Evolutionary conservation across 2,113 vertebrate genomes (phyloP), one percentile per base, ranked within the genome.

Genomic region (Oceanites oceanicus): DNA sequence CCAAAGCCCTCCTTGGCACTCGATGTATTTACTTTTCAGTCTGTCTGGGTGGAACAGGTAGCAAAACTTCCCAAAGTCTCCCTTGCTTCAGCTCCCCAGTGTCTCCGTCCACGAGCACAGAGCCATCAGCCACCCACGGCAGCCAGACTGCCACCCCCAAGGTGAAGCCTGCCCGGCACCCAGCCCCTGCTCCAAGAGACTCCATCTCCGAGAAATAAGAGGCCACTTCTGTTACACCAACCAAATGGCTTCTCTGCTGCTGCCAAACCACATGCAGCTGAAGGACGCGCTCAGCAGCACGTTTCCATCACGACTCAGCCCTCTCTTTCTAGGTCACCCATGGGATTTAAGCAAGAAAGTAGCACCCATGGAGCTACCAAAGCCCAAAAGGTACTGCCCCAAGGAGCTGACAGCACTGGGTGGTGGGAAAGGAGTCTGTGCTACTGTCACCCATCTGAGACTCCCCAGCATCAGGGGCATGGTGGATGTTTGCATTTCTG

Each of bases 51-150:
- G 38, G 53, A 91, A 38, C 11, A 65, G 56, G 66, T 42, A 29
- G 11, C 32, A 40, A 34, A 34, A 74, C 71, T 67, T 91, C 70
- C 61, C 52, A 34, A 16, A 40, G 7, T n/a, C 44, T 62, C 19
- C 29, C 17, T 68, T 34, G 18, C 23, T 92, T 56, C 22, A 82
- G 74, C 32, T 49, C 40, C 56, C 3, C 10, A 32, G 30, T 34
- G 50, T 27, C n/a, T 63, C 42, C 47, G 45, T 27, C 27, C 36
- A 2, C 2, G 17, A 78, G 32, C 9, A 49, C 56, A 52, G 53
- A 77, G 0, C 42, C 30, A 1, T 9, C 11, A 73, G 75, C 27
- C 2, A 1, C 26, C 56, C n/a, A 26, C 1, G 4, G 47, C 61
- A 66, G 71, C 15, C 34, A 3, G 3, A 38, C 15, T 42, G 52